phyloP scores from a whole-genome alignment of 2,797 vertebrate genomes.

The Merluccius polli region DNA sequence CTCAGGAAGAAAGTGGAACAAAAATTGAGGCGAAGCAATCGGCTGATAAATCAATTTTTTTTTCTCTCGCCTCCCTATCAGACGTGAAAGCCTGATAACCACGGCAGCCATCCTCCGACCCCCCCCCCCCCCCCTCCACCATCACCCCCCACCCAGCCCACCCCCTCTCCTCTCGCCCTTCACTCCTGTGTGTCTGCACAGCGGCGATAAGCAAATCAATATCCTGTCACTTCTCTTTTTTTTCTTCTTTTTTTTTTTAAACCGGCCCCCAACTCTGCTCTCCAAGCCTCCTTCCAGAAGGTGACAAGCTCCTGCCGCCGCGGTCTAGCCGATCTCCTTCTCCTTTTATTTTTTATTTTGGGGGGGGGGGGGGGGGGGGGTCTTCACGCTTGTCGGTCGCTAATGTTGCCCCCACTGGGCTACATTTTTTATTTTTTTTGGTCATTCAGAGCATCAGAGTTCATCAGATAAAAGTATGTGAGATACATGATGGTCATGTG shows the following conservation, averaged over 20 bases:
- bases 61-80: conserved; percentile 68
- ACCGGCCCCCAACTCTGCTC: conserved; percentile 76
- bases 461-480: conserved; percentile 35
- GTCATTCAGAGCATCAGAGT: conserved; percentile 24
- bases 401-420: conserved; percentile 27
- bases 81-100: conserved; percentile 77
- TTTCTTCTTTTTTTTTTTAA: conserved; percentile 81
- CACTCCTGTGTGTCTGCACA: conserved; percentile 78
- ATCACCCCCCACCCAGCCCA: conserved; percentile 60
- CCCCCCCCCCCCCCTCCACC: conserved; percentile 66
- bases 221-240: conserved; percentile 84
- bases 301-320: conserved; percentile 71
- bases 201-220: conserved; percentile 84
- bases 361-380: neutral
- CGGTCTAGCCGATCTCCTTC: conserved; percentile 62
- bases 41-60: conserved; percentile 63
- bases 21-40: conserved; percentile 76
- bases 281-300: conserved; percentile 76
- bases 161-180: conserved; percentile 67
- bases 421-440: conserved; percentile 20
- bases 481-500: conserved; percentile 19
- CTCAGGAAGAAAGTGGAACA: conserved; percentile 69
- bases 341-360: conserved; percentile 34
- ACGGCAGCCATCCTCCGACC: conserved; percentile 54
- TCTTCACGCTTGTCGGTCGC: conserved; percentile 15